Evolutionary conservation across 2,113 vertebrate genomes (phyloP), one percentile per base, ranked within the genome.

Genomic region (Marcusenius ussheri): DNA sequence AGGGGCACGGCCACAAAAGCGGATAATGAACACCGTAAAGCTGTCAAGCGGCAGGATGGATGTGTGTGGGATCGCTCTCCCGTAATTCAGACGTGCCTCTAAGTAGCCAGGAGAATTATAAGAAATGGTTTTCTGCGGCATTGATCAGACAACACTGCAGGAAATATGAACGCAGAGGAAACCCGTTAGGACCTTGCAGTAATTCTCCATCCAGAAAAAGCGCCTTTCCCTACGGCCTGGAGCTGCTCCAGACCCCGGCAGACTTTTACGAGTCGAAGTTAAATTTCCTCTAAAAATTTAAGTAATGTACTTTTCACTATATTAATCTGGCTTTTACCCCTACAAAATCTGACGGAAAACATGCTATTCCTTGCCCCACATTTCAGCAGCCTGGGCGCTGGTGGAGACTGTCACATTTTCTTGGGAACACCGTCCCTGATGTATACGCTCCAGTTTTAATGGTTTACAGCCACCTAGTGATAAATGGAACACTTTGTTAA

Each of bases 21-120:
- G 97, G 98, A 98, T 98, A 98, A 99, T 99, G 97, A 99, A 97
- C 96, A 97, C 96, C 97, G 97, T 99, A 99, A 99, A 99, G 96
- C 97, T 92, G 97, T 99, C 98, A 97, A 94, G 97, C 89, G 96
- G 96, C 97, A 98, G 97, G 97, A 98, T 98, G 97, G 97, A 98
- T 97, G 97, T 95, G 96, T 95, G 97, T 97, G 95, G 95, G 96
- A 97, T 97, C 97, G 96, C 92, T 96, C 96, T 94, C 95, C 97
- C 95, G 96, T 99, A 98, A 98, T 97, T 99, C 97, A 98, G 96
- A 97, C 95, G 96, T 97, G 96, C 96, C 96, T 98, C 97, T 97
- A 97, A 97, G 97, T 98, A 97, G 97, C 96, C 96, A 95, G 96
- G 98, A 98, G 97, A 98, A 98, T 98, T 97, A 98, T 97, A 98